phyloP scores from a whole-genome alignment of 2,888 invertebrate species.

The Piscicola geometra region DNA sequence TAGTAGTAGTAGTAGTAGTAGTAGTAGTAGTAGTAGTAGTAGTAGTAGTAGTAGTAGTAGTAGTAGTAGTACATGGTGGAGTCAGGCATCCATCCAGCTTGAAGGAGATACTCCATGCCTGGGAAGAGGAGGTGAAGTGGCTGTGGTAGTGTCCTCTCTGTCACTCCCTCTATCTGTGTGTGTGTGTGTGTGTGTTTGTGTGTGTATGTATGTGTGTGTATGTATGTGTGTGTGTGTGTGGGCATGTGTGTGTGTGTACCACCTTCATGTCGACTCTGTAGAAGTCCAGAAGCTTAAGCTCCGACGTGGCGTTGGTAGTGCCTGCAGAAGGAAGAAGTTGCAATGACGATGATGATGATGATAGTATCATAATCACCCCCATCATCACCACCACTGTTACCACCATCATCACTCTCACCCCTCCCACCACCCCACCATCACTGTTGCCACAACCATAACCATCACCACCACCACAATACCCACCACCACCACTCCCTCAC shows the following conservation, averaged over 20 bases:
- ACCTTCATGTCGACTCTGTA: slow-evolving; percentile 57
- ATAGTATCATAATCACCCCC: too few species aligned
- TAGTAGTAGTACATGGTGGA: slow-evolving; percentile 61
- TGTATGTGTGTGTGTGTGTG: slow-evolving; percentile 42
- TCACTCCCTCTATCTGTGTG: slow-evolving; percentile 59
- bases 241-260: not conserved
- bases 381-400: not conserved
- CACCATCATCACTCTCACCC: not conserved
- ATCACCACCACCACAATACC: too few species aligned
- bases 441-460: not conserved
- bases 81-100: slow-evolving; percentile 91
- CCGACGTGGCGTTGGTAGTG: slow-evolving; percentile 81
- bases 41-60: too few species aligned
- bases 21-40: slow-evolving; percentile 25
- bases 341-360: not conserved
- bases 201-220: slow-evolving; percentile 38
- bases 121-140: slow-evolving; percentile 67
- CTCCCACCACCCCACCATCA: not conserved
- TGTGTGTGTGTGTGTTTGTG: not conserved
- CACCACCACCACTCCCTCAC: too few species aligned
- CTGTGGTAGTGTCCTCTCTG: slow-evolving; percentile 45
- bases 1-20: slow-evolving; percentile 30
- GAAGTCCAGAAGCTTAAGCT: slow-evolving; percentile 69
- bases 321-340: slow-evolving; percentile 58
- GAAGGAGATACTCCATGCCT: slow-evolving; percentile 88